A percentile compares a stretch with the other conserved stretches of the same genome.
Evolutionary conservation across 2,113 vertebrate genomes (phyloP).

Genomic region (Thermophis baileyi): DNA sequence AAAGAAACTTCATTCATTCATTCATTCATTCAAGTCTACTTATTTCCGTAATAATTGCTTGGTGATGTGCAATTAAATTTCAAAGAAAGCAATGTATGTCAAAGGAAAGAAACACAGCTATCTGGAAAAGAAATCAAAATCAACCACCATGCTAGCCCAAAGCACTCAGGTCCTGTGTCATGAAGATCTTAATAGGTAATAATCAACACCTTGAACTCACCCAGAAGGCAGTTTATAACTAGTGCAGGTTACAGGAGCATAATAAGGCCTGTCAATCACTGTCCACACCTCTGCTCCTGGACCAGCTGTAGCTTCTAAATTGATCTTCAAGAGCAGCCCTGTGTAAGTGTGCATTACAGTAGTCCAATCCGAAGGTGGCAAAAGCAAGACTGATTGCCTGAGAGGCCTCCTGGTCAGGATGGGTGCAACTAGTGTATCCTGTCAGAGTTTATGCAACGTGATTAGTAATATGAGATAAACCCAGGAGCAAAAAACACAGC

Average conservation of each 20-base stretch:
- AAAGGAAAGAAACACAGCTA: not conserved
- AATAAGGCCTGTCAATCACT: not conserved
- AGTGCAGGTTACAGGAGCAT: not conserved
- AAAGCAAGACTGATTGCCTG: not conserved
- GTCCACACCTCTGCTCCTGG: not conserved
- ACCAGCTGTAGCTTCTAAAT: not conserved
- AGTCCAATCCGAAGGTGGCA: not conserved
- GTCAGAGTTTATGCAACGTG: too few relatives aligned
- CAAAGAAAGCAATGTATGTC: not conserved
- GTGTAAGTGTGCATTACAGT: not conserved
- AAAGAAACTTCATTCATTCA: not conserved
- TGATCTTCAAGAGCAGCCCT: not conserved
- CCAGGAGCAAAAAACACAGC: too few relatives aligned
- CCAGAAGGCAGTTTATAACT: not conserved
- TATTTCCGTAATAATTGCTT: not conserved
- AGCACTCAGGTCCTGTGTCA: not conserved
- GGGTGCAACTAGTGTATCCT: not conserved
- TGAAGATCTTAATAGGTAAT: not conserved
- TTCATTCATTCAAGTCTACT: not conserved
- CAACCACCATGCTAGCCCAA: not conserved
- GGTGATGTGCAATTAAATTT: not conserved
- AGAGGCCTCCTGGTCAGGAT: not conserved
- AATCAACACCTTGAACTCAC: not conserved
- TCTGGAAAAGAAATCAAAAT: not conserved
- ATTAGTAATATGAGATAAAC: too few relatives aligned